Conservation (phyloP, 2,888 invertebrate species). For the Camponotus fellah region DNA sequence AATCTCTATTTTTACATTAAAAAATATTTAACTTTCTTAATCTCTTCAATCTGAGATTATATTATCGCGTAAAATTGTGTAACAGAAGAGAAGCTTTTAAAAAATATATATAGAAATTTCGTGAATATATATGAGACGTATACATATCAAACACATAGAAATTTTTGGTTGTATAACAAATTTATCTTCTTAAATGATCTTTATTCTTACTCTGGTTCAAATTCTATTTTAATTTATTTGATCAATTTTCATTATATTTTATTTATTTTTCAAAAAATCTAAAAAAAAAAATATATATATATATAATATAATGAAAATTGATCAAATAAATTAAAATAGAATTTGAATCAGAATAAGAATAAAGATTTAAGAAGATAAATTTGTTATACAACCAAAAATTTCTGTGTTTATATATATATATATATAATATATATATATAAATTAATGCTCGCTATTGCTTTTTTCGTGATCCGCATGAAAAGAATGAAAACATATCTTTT, state of each 20-base stretch:
- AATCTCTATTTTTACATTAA: background rate
- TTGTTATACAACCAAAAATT: too few species aligned
- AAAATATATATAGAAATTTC: background rate
- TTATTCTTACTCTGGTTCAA: background rate
- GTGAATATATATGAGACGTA: background rate
- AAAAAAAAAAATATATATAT: too few species aligned
- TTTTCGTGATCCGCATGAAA: constrained; percentile 1
- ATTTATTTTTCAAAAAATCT: constrained; percentile 21
- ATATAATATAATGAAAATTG: too few species aligned
- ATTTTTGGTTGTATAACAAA: background rate
- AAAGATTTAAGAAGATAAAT: too few species aligned
- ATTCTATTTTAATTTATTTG: background rate
- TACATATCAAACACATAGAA: background rate
- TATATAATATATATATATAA: too few species aligned
- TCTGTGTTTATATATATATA: too few species aligned
- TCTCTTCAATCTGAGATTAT: background rate
- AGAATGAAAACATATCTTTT: constrained; percentile 9
- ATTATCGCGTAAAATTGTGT: background rate
- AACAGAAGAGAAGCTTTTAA: background rate
- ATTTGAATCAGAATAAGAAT: too few species aligned
- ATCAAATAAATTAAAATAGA: too few species aligned
- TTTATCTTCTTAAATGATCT: constrained; percentile 4
- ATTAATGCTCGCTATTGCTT: background rate
- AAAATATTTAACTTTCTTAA: background rate
- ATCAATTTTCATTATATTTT: background rate